phyloP scores from a whole-genome alignment of 2,113 vertebrate genomes.

The Eira barbara region DNA sequence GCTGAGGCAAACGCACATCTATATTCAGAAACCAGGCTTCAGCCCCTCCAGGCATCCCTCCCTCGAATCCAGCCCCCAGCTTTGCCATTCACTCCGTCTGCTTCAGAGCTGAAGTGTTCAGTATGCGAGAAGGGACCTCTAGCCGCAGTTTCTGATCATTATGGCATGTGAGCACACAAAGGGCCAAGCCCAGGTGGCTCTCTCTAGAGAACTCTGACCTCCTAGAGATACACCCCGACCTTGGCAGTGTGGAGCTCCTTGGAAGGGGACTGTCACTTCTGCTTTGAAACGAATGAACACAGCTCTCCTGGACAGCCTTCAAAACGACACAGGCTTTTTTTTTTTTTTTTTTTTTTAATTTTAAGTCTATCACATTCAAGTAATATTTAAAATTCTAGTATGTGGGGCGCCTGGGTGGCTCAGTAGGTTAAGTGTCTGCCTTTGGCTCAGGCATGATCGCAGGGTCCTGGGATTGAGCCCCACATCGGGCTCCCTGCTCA shows the following conservation, averaged over 20 bases:
- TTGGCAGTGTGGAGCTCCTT: background rate
- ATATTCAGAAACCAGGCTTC: background rate
- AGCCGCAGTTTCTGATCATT: background rate
- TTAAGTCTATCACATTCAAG: background rate
- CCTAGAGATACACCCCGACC: background rate
- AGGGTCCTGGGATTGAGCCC: too few relatives aligned
- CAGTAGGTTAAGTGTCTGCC: too few relatives aligned
- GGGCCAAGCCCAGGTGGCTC: background rate
- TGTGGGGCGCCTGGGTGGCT: background rate
- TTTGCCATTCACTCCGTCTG: background rate
- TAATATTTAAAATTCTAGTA: background rate
- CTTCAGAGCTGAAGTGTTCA: background rate
- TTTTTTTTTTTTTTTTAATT: background rate
- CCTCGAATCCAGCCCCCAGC: background rate
- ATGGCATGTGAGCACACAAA: background rate
- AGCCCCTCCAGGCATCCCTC: fast-evolving
- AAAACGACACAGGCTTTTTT: background rate
- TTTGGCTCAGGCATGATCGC: too few relatives aligned
- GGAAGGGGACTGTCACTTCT: background rate
- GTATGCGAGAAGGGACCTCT: too few relatives aligned
- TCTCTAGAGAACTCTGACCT: background rate
- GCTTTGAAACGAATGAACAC: background rate
- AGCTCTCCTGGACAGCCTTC: background rate
- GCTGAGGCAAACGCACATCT: background rate
- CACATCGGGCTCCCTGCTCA: too few relatives aligned